These are phyloP conservation scores for Odocoileus virginianus DNA, from an alignment of 2,113 vertebrate species.

Conservation along the genomic window DNA sequence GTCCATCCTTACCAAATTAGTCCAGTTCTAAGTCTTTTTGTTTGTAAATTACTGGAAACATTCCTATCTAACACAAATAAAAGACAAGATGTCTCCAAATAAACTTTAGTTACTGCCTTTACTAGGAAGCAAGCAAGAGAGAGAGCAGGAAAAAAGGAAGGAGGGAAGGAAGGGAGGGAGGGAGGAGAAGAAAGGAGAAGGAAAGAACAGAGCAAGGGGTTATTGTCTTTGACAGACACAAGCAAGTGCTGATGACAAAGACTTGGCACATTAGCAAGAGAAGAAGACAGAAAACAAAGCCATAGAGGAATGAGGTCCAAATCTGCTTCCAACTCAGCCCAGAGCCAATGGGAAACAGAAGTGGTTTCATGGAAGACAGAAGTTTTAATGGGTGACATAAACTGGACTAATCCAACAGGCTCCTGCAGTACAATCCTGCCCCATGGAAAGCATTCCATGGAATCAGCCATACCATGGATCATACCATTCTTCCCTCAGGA, in stretches of 20 bases:
- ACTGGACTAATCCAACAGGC: conserved; percentile 39
- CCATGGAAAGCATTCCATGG: conserved; percentile 13
- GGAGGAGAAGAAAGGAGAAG: rapidly evolving
- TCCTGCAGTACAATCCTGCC: not conserved
- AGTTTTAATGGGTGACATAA: conserved; percentile 47
- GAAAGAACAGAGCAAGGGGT: not conserved
- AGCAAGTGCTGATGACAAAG: conserved; percentile 54
- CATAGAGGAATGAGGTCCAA: conserved; percentile 4
- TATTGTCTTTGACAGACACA: conserved; percentile 19
- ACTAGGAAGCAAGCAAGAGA: not conserved
- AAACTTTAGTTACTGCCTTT: not conserved
- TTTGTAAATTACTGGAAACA: not conserved
- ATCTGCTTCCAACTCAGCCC: conserved; percentile 4
- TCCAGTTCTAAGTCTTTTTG: not conserved
- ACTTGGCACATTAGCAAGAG: conserved; percentile 33
- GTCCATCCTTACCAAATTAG: not conserved
- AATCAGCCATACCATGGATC: not conserved
- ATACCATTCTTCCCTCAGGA: not conserved
- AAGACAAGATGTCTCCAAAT: conserved; percentile 7
- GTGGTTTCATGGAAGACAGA: conserved; percentile 33
- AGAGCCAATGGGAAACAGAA: conserved; percentile 57
- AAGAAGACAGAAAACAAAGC: conserved; percentile 12
- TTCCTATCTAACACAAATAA: not conserved
- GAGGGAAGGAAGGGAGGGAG: rapidly evolving
- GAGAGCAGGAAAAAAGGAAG: too few species aligned